Base-by-base conservation (phyloP, 2,113 vertebrate genomes). In the Gallinago undulata region DNA sequence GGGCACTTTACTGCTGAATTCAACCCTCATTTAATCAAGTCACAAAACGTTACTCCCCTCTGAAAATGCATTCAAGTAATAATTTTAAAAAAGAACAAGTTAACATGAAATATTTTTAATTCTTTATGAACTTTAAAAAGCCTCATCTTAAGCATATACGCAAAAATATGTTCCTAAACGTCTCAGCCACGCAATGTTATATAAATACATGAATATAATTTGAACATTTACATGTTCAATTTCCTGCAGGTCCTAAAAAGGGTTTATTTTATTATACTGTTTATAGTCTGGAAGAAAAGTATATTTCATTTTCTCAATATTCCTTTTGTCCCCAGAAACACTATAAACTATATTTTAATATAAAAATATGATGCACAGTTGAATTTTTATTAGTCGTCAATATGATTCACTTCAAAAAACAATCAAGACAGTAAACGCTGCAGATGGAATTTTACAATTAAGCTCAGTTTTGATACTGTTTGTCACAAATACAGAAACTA, bases 401-500 rank as follows among this genome's bases (percentile, higher is more conserved):
- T 59, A 55, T 68, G 48, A 88, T 83, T 51, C 56, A 84, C 86
- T 56, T 94, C 64, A 89, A 74, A 97, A 59, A 97, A 53, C 37
- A 77, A 66, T 55, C n/a, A 43, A 88, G 43, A 64, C 45, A 53
- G 48, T 48, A 81, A 87, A 55, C 28, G 43, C 30, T 31, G 19
- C 24, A 27, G 57, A 68, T 92, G 85, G 78, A 81, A 83, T 78
- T 93, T 37, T 86, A 87, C 78, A 91, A 35, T 91, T 86, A 94
- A 95, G 18, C 48, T 96, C 66, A 63, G 35, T 83, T 96, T 91
- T 84, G 76, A 72, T 94, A 56, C 35, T 41, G 45, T 87, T 66
- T 93, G 59, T 69, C 51, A 45, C 30, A 90, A 94, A 96, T 87
- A 90, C 55, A 76, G 74, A 93, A 97, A 94, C 59, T 64, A 68